Conservation (phyloP, 2,113 vertebrate species). For the Glaucidium brasilianum region DNA sequence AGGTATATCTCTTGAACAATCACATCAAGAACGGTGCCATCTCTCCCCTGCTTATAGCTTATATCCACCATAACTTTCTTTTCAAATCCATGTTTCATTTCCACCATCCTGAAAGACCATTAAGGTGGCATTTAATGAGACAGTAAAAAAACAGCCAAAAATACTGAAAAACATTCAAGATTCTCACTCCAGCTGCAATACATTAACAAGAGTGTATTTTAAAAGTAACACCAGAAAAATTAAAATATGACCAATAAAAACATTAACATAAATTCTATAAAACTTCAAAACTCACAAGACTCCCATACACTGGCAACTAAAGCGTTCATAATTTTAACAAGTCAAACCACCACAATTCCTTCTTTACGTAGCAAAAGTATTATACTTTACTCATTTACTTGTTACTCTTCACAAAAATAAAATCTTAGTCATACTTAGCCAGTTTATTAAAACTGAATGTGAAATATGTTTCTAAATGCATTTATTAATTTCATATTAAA, state of each 20-base stretch:
- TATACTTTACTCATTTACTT: not conserved
- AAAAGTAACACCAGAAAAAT: not conserved
- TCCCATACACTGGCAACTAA: not conserved
- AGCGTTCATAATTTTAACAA: not conserved
- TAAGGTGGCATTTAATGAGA: not conserved
- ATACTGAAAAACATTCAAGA: not conserved
- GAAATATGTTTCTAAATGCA: not conserved
- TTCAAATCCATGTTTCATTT: conserved; percentile 86
- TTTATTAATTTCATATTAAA: not conserved
- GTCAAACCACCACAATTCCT: not conserved
- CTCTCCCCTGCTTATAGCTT: conserved; percentile 84
- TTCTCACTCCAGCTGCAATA: not conserved
- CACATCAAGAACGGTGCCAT: conserved; percentile 79
- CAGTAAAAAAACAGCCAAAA: not conserved
- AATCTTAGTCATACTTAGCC: not conserved
- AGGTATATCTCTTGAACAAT: conserved; percentile 90
- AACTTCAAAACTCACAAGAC: not conserved
- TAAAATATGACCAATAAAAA: not conserved
- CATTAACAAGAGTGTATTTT: not conserved
- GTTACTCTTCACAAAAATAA: not conserved
- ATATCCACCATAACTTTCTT: conserved; percentile 92
- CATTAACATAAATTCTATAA: not conserved
- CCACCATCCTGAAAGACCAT: conserved; percentile 88
- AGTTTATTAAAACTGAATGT: not conserved
- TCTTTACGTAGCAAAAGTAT: not conserved